Conservation (phyloP, 2,888 invertebrate species). For the Drosophila suboccidentalis region DNA sequence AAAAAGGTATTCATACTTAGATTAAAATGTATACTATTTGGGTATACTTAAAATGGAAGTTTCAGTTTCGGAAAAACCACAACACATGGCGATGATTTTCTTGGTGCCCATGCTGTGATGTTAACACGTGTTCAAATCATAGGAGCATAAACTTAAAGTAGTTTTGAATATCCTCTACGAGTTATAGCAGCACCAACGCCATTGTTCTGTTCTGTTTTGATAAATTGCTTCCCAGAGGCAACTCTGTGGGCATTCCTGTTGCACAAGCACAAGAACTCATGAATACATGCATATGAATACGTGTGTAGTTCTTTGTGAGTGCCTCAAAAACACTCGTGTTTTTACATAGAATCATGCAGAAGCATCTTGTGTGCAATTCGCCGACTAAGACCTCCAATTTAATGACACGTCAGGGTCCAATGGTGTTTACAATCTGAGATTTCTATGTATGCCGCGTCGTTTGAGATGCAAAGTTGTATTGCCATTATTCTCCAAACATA, state of each 20-base stretch:
- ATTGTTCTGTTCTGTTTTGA: slow-evolving; percentile 69
- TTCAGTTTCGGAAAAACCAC: no score
- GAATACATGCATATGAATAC: slow-evolving; percentile 3
- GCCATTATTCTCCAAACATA: background rate
- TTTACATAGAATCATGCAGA: slow-evolving; percentile 13
- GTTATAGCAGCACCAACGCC: slow-evolving; percentile 15
- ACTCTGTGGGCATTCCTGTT: slow-evolving; percentile 23
- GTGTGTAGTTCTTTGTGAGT: slow-evolving; percentile 32
- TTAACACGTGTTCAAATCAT: slow-evolving; percentile 70
- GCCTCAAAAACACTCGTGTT: slow-evolving; percentile 38
- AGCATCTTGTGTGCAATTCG: background rate
- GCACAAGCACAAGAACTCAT: slow-evolving; percentile 7
- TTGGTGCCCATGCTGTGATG: slow-evolving; percentile 40
- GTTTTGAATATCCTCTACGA: slow-evolving; percentile 66
- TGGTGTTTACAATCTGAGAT: slow-evolving; percentile 4
- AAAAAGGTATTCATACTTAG: no score
- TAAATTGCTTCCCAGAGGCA: slow-evolving; percentile 61
- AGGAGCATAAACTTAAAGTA: slow-evolving; percentile 46
- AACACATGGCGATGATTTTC: background rate
- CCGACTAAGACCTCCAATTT: slow-evolving; percentile 15
- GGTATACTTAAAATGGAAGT: no score
- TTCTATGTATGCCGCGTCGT: background rate
- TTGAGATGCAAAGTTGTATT: background rate
- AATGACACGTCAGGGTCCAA: background rate
- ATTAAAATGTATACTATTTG: no score